phyloP scores from a whole-genome alignment of 2,113 vertebrate genomes.

The Zosterops hypoxanthus region DNA sequence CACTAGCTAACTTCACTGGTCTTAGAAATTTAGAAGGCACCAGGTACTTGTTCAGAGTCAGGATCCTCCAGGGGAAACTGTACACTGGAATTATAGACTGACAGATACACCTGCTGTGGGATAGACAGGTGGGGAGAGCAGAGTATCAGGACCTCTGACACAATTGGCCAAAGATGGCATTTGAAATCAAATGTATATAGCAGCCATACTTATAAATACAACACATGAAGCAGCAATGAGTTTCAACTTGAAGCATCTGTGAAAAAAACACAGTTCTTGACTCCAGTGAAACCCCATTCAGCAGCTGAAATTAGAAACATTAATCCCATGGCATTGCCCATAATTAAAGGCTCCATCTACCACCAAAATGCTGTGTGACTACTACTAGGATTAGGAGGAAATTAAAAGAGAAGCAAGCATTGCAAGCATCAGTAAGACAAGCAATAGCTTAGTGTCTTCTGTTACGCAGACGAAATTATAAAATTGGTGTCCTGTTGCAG shows the following conservation, averaged over 20 bases:
- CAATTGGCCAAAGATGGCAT: not conserved
- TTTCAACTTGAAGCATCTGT: not conserved
- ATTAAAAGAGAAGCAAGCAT: not conserved
- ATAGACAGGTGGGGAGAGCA: not conserved
- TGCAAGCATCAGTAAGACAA: not conserved
- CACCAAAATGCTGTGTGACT: not conserved
- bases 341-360: constrained; percentile 4
- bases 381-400: not conserved
- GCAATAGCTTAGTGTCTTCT: not conserved
- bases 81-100: not conserved
- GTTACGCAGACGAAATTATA: not conserved
- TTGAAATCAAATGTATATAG: not conserved
- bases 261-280: not conserved
- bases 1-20: not conserved
- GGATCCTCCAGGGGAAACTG: not conserved
- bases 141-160: not conserved
- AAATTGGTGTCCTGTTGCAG: not conserved
- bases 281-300: not conserved
- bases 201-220: not conserved
- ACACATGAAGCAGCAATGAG: not conserved
- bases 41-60: not conserved
- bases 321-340: not conserved
- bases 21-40: not conserved
- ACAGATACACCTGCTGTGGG: not conserved
- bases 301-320: not conserved